Evolutionary conservation across 2,113 vertebrate genomes (phyloP).

Genomic region (Mixornis gularis): DNA sequence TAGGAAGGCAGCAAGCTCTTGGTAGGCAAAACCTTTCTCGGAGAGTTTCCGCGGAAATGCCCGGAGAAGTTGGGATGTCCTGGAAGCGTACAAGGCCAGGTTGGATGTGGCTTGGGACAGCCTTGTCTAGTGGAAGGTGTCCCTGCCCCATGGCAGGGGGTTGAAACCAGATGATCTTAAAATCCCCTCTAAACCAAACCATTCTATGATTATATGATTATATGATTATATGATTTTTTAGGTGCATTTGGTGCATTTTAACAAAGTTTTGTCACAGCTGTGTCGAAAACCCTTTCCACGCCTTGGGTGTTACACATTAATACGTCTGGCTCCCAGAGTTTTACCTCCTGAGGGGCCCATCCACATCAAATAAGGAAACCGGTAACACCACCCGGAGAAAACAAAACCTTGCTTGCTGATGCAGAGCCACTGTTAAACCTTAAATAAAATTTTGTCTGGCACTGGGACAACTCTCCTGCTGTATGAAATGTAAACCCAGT

Average conservation of each 20-base stretch:
- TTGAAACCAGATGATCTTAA: not conserved
- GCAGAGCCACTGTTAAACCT: not conserved
- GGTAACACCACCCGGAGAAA: not conserved
- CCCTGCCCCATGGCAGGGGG: not conserved
- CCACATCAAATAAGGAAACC: not conserved
- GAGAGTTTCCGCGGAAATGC: not conserved
- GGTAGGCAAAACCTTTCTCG: not conserved
- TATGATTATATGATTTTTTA: no score
- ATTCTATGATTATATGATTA: not conserved
- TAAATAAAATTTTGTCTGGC: not conserved
- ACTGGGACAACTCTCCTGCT: not conserved
- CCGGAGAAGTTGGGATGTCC: no score
- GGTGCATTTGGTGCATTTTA: no score
- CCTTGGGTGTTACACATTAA: not conserved
- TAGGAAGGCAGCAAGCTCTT: not conserved
- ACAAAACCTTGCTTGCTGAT: not conserved
- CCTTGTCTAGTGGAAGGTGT: not conserved
- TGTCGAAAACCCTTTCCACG: not conserved
- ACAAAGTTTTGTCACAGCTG: not conserved
- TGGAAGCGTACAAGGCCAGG: not conserved
- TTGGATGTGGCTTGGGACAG: not conserved
- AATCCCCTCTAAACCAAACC: not conserved
- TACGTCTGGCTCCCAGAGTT: rapidly evolving
- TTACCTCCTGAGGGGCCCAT: not conserved
- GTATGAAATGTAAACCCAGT: rapidly evolving